Conservation (phyloP, 2,888 invertebrate genomes). For the Rotaria macrura region DNA sequence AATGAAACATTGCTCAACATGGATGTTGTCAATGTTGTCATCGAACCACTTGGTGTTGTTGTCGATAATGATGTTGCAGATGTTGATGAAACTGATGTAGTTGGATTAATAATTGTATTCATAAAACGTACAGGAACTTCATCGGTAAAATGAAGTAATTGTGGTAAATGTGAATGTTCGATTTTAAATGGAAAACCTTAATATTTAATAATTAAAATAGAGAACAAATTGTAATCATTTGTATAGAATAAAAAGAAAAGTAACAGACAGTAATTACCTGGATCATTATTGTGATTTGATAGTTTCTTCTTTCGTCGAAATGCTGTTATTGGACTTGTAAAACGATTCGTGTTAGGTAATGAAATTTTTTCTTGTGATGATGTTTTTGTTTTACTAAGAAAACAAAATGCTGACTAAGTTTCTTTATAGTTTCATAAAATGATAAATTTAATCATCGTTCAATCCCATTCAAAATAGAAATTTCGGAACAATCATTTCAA, state of each 20-base stretch:
- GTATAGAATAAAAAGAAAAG: background rate
- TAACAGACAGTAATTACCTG: background rate
- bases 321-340: slow-evolving; percentile 17
- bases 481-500: no score
- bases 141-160: slow-evolving; percentile 18
- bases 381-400: background rate
- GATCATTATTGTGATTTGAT: background rate
- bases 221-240: no score
- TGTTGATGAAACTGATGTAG: background rate
- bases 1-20: background rate
- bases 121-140: background rate
- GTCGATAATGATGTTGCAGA: background rate
- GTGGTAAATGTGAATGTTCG: slow-evolving; percentile 2
- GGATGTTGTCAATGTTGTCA: slow-evolving; percentile 5
- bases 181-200: slow-evolving; percentile 21
- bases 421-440: no score
- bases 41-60: background rate
- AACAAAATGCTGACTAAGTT: no score
- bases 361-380: background rate
- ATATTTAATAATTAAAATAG: no score
- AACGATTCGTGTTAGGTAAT: slow-evolving; percentile 1
- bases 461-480: no score
- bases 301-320: slow-evolving; percentile 18
- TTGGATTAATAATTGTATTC: background rate
- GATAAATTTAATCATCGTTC: no score